Percentiles rank a stretch among this genome's conserved stretches.
Evolutionary conservation across 1,140 invertebrate species (phyloP).

Genomic region (Physella acuta): DNA sequence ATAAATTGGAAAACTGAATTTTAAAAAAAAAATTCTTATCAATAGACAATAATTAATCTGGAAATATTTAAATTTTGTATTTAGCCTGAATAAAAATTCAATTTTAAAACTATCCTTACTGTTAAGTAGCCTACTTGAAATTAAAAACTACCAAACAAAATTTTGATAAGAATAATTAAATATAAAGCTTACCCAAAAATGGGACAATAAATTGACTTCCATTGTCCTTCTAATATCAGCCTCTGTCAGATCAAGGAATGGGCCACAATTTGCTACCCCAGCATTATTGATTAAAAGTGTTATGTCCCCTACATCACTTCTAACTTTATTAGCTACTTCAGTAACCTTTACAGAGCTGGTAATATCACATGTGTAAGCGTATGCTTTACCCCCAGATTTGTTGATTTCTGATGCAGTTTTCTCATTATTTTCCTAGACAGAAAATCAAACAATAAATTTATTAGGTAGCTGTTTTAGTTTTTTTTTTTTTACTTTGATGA

Average conservation of each 20-base stretch:
- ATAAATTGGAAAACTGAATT: no score
- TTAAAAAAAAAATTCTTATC: no score
- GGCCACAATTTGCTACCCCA: slow-evolving; percentile 81
- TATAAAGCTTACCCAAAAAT: slow-evolving; percentile 76
- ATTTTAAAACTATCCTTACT: no score
- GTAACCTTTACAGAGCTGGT: slow-evolving; percentile 42
- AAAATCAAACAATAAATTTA: no score
- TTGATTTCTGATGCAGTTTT: slow-evolving; percentile 39
- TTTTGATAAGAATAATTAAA: no score
- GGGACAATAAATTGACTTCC: slow-evolving; percentile 68
- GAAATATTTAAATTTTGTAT: no score
- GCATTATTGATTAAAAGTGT: slow-evolving; percentile 91
- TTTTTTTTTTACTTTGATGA: no score
- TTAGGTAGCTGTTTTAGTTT: no score
- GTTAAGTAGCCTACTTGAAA: no score
- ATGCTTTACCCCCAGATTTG: slow-evolving; percentile 35
- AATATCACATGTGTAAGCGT: slow-evolving; percentile 51
- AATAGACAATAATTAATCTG: no score
- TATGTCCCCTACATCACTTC: slow-evolving; percentile 81
- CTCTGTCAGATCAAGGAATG: slow-evolving; percentile 81
- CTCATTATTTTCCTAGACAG: slow-evolving; percentile 72
- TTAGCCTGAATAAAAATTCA: no score
- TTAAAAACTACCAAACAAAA: no score
- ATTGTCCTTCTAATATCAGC: slow-evolving; percentile 67
- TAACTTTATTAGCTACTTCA: slow-evolving; percentile 48